A percentile compares a stretch with the other conserved stretches of the same genome.
Evolutionary conservation across 2,888 invertebrate genomes (phyloP).

Genomic region (Latrodectus elegans): DNA sequence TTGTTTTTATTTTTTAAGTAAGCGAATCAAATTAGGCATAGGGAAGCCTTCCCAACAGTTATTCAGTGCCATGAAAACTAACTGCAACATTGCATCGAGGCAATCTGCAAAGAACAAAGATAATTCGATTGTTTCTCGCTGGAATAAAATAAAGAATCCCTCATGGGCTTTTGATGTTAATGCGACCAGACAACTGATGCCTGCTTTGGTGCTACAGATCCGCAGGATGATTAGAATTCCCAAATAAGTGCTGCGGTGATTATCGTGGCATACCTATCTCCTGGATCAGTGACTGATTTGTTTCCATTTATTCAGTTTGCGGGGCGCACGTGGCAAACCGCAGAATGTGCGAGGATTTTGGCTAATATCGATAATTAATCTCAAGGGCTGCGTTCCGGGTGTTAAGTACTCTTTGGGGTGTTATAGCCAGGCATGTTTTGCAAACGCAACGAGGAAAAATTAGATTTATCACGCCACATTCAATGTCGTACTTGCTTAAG

Average conservation of each 20-base stretch:
- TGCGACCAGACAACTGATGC: background rate
- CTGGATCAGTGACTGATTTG: background rate
- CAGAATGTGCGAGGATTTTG: background rate
- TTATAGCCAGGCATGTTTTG: too few species aligned
- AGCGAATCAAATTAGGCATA: too few species aligned
- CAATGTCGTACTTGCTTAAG: too few species aligned
- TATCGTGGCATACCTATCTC: background rate
- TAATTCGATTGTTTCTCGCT: background rate
- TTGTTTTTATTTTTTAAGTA: too few species aligned
- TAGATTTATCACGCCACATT: too few species aligned
- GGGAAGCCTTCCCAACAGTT: too few species aligned
- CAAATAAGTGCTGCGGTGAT: background rate
- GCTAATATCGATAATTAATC: slow-evolving; percentile 5
- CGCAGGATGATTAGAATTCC: background rate
- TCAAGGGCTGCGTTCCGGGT: background rate
- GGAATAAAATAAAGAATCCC: background rate
- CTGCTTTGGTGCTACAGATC: background rate
- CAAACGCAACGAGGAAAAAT: too few species aligned
- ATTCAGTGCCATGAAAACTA: too few species aligned
- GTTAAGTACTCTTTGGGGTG: too few species aligned
- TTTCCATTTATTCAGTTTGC: background rate
- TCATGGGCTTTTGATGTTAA: background rate
- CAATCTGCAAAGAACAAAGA: slow-evolving; percentile 5
- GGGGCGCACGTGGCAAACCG: background rate
- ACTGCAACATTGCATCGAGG: background rate